Conservation (phyloP, 2,888 invertebrate species). For the Rhamphomyia laevipes region DNA sequence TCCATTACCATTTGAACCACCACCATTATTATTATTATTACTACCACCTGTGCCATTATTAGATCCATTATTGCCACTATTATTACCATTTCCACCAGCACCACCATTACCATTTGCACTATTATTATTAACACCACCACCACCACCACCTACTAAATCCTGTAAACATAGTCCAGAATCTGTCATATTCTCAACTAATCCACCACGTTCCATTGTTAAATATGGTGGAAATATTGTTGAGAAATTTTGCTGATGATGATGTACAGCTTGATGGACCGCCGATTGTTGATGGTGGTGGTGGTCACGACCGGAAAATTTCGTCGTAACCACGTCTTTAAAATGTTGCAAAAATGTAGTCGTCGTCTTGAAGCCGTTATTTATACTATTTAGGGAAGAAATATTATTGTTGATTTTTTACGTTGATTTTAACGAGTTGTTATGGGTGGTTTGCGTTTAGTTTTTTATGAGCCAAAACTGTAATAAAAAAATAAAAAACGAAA, state of each 20-base stretch:
- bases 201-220: constrained; percentile 34
- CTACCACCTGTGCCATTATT: constrained; percentile 29
- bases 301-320: constrained; percentile 35
- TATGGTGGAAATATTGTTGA: constrained; percentile 37
- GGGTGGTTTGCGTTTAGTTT: too few relatives aligned
- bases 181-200: constrained; percentile 43
- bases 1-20: constrained; percentile 24
- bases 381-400: neutral
- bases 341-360: constrained; percentile 36
- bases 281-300: constrained; percentile 29
- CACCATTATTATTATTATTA: neutral
- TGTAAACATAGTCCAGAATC: constrained; percentile 55
- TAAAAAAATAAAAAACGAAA: too few relatives aligned
- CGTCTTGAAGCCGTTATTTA: constrained; percentile 35
- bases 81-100: constrained; percentile 27
- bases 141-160: constrained; percentile 50
- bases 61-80: constrained; percentile 28
- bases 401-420: too few relatives aligned
- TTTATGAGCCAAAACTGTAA: too few relatives aligned
- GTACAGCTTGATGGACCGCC: constrained; percentile 27
- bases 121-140: constrained; percentile 34
- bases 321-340: constrained; percentile 37
- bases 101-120: constrained; percentile 23
- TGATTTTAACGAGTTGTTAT: too few relatives aligned
- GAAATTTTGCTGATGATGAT: constrained; percentile 34